phyloP scores from a whole-genome alignment of 1,140 invertebrate genomes.

The Galleria mellonella region DNA sequence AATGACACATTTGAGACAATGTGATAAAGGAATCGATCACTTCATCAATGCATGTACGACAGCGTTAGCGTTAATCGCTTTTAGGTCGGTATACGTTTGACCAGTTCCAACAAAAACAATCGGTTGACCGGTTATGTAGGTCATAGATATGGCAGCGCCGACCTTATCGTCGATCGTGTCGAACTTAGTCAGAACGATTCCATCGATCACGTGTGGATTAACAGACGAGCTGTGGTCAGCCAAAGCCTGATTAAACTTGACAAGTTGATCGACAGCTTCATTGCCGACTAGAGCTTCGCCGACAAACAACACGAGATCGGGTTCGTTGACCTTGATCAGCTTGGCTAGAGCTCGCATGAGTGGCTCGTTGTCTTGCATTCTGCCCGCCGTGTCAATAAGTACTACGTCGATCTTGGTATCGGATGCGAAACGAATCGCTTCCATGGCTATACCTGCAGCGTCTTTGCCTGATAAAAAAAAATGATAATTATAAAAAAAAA shows the following conservation, averaged over 20 bases:
- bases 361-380: constrained; percentile 99
- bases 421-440: constrained; percentile 93
- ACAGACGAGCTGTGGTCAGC: constrained; percentile 88
- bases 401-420: constrained; percentile 93
- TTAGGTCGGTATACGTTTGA: constrained; percentile 98
- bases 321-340: constrained; percentile 92
- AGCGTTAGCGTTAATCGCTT: constrained; percentile 96
- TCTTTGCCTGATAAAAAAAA: constrained; percentile 86
- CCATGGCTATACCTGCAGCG: constrained; percentile 97
- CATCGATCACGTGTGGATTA: constrained; percentile 96
- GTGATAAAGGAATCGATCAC: constrained; percentile 58
- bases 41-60: constrained; percentile 98
- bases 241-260: constrained; percentile 98
- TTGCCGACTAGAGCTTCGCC: constrained; percentile 99
- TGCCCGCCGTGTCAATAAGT: constrained; percentile 97
- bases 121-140: constrained; percentile 99
- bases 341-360: constrained; percentile 97
- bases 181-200: constrained; percentile 98
- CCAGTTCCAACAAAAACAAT: constrained; percentile 99
- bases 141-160: constrained; percentile 99
- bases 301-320: constrained; percentile 98
- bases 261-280: constrained; percentile 98
- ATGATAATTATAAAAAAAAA: background rate
- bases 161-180: constrained; percentile 99
- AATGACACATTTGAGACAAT: too few species aligned